These are phyloP conservation scores for Tipula vernalis DNA, from an alignment of 2,888 invertebrate species.

Conservation along the genomic window DNA sequence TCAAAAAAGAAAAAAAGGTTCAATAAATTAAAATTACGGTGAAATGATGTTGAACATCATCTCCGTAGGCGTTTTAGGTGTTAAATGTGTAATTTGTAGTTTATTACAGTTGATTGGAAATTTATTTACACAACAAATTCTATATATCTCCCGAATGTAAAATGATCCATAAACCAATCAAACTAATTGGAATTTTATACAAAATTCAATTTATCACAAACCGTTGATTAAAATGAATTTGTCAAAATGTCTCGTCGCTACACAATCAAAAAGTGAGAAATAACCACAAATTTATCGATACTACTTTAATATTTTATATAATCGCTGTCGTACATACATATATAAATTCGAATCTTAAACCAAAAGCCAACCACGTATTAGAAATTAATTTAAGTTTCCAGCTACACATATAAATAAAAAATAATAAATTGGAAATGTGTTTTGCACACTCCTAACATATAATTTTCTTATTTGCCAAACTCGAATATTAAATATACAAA, in stretches of 20 bases:
- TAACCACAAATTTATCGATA: neutral
- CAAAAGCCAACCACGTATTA: neutral
- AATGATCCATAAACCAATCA: neutral
- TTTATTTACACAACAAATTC: neutral
- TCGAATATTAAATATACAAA: neutral
- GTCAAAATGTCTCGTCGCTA: neutral
- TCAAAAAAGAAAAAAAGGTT: neutral
- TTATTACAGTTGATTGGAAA: neutral
- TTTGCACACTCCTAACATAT: neutral
- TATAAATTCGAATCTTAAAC: neutral
- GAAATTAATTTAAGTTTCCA: neutral
- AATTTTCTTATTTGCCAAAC: neutral
- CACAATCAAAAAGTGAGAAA: neutral
- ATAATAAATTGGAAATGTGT: neutral
- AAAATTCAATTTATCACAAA: neutral
- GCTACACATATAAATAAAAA: neutral
- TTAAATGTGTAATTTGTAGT: conserved; percentile 4
- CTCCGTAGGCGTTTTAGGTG: neutral
- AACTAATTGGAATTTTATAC: neutral
- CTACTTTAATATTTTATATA: neutral
- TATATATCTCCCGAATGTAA: neutral
- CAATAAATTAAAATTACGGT: neutral
- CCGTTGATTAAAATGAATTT: neutral
- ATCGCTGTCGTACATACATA: no score
- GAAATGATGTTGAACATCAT: neutral